Conservation (phyloP, 1,140 invertebrate genomes). For the Aphaenogaster rudis region DNA sequence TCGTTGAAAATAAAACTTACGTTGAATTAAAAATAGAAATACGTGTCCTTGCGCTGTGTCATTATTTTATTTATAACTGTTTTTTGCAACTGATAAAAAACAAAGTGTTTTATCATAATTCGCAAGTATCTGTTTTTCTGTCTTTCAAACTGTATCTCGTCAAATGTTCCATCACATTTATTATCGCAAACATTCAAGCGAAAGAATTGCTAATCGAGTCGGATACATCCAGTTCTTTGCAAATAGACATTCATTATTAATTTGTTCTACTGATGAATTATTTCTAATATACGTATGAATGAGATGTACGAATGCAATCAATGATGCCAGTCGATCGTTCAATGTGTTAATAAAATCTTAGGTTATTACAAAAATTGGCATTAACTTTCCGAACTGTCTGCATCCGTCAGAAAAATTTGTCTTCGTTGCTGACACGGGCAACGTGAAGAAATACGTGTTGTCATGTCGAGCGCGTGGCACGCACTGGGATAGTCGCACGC, state of each 20-base stretch:
- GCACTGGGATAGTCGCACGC: conserved; percentile 79
- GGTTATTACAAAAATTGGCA: neutral
- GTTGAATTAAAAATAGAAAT: conserved; percentile 4
- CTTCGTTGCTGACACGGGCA: neutral
- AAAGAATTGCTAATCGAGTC: neutral
- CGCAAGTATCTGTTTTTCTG: neutral
- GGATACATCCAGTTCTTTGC: neutral
- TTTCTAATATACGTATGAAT: neutral
- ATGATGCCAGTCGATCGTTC: neutral
- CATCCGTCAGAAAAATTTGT: neutral
- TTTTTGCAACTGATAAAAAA: neutral
- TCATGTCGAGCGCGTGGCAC: conserved; percentile 80
- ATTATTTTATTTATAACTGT: neutral
- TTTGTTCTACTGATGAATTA: neutral
- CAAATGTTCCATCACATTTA: neutral
- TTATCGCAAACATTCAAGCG: neutral
- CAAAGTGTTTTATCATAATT: neutral
- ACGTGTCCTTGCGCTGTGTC: neutral
- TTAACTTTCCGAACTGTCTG: neutral
- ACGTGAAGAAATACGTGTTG: conserved; percentile 70
- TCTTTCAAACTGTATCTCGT: neutral
- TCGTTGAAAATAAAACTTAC: neutral
- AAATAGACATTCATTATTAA: neutral
- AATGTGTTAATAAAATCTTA: neutral
- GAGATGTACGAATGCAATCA: neutral